Percentiles rank a stretch among this genome's conserved stretches.
Evolutionary conservation across 1,140 invertebrate genomes (phyloP).

Genomic region (Ditylenchus dipsaci): DNA sequence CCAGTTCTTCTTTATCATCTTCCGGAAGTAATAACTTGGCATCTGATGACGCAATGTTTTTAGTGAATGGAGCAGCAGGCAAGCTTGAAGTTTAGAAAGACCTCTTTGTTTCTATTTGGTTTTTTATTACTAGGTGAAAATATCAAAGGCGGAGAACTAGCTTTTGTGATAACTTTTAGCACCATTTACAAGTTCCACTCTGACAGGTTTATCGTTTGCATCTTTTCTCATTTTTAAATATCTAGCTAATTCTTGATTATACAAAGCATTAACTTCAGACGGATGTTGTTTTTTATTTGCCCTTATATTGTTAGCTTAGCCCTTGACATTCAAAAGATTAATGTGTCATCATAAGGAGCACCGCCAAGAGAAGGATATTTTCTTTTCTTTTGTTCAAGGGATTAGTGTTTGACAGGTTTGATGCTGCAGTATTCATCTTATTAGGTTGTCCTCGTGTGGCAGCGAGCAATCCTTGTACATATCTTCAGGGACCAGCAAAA

Average conservation of each 20-base stretch:
- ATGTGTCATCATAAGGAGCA: conserved; percentile 6
- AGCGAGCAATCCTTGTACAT: too few relatives aligned
- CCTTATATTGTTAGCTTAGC: too few relatives aligned
- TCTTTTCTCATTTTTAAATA: conserved; percentile 17
- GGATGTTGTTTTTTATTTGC: not conserved
- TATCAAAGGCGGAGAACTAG: too few relatives aligned
- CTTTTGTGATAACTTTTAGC: not conserved
- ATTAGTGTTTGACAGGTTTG: too few relatives aligned
- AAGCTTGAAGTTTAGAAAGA: not conserved
- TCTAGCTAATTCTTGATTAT: conserved; percentile 10
- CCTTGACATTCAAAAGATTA: not conserved
- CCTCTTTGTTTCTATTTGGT: conserved; percentile 5
- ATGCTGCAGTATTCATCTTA: too few relatives aligned
- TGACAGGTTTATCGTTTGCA: conserved; percentile 3
- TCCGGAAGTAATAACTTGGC: not conserved
- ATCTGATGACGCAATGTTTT: not conserved
- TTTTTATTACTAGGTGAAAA: not conserved
- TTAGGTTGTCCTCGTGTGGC: too few relatives aligned
- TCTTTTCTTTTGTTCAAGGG: too few relatives aligned
- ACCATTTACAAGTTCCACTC: not conserved
- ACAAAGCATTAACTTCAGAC: conserved; percentile 1
- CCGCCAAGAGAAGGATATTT: not conserved
- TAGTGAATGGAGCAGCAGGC: not conserved
- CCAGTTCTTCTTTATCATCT: not conserved
- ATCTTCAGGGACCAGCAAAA: conserved; percentile 19